phyloP scores from a whole-genome alignment of 2,888 invertebrate genomes.

The Chymomyza caudatula region DNA sequence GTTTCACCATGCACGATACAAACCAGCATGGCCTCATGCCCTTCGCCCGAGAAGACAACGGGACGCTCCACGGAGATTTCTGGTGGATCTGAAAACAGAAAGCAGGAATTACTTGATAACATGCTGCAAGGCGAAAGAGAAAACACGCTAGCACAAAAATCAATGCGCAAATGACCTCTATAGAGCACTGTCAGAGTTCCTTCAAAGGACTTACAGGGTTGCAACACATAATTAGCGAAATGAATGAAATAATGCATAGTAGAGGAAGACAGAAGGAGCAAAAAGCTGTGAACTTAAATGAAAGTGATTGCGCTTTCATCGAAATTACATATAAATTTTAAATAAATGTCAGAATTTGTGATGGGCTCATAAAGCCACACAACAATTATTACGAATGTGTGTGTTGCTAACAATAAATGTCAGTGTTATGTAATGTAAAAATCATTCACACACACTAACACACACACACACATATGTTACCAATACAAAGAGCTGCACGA shows the following conservation, averaged over 20 bases:
- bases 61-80: constrained; percentile 81
- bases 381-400: neutral
- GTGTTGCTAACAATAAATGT: constrained; percentile 37
- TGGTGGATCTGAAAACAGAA: constrained; percentile 74
- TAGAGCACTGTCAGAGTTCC: neutral
- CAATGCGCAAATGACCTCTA: constrained; percentile 29
- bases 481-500: neutral
- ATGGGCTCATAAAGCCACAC: constrained; percentile 22
- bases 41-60: constrained; percentile 84
- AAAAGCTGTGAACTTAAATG: neutral
- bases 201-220: constrained; percentile 7
- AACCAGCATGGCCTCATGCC: constrained; percentile 83
- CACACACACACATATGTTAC: neutral
- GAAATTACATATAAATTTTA: constrained; percentile 66
- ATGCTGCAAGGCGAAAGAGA: constrained; percentile 25
- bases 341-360: constrained; percentile 53
- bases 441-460: constrained; percentile 6
- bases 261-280: neutral
- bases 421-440: constrained; percentile 40
- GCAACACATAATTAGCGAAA: constrained; percentile 39
- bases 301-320: constrained; percentile 27
- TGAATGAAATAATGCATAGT: neutral
- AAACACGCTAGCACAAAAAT: constrained; percentile 24
- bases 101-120: constrained; percentile 51
- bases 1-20: constrained; percentile 85